Evolutionary conservation across 1,140 invertebrate genomes (phyloP).

Genomic region (Conus ventricosus): DNA sequence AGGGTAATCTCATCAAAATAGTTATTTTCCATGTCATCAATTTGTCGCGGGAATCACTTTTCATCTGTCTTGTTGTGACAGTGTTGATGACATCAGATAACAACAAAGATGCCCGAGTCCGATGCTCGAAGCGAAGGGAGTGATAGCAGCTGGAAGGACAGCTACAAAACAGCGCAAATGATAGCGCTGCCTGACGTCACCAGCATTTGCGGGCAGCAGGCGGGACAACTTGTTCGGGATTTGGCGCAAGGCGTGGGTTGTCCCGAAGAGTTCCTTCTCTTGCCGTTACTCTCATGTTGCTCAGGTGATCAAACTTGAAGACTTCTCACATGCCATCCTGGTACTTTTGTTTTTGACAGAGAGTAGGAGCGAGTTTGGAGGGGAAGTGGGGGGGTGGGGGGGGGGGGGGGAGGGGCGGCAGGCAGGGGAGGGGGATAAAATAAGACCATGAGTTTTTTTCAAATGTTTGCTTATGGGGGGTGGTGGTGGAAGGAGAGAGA

Average conservation of each 20-base stretch:
- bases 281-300: slow-evolving; percentile 41
- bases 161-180: slow-evolving; percentile 50
- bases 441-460: too few species aligned
- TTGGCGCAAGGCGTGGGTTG: slow-evolving; percentile 45
- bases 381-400: background rate
- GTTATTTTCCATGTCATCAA: too few species aligned
- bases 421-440: too few species aligned
- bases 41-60: too few species aligned
- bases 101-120: too few species aligned
- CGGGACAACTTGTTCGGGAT: slow-evolving; percentile 41
- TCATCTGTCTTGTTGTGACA: too few species aligned
- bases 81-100: too few species aligned
- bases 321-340: background rate
- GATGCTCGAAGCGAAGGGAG: too few species aligned
- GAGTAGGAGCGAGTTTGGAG: background rate
- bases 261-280: slow-evolving; percentile 44
- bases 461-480: too few species aligned
- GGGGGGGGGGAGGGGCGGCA: background rate
- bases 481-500: too few species aligned
- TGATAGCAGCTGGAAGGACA: slow-evolving; percentile 34
- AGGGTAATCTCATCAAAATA: too few species aligned
- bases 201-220: slow-evolving; percentile 32
- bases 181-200: slow-evolving; percentile 43
- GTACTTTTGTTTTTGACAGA: background rate
- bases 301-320: slow-evolving; percentile 6